Evolutionary conservation across 1,140 invertebrate species (phyloP).

Genomic region (Drosophila tsacasi): DNA sequence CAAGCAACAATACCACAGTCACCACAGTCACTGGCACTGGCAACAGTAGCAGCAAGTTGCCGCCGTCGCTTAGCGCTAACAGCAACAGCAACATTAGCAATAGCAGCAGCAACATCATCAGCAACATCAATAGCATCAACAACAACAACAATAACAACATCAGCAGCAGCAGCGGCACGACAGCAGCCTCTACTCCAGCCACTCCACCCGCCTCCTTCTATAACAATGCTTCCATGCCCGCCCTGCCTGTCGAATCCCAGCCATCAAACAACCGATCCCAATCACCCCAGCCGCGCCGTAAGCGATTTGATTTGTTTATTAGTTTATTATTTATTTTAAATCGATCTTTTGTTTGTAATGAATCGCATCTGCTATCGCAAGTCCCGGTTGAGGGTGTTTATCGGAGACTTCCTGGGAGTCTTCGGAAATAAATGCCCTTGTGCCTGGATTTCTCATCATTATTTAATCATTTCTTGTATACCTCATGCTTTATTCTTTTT

Average conservation of each 20-base stretch:
- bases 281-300: constrained; percentile 88
- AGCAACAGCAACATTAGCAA: constrained; percentile 40
- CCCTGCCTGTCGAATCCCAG: constrained; percentile 64
- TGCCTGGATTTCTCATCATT: background rate
- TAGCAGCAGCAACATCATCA: constrained; percentile 72
- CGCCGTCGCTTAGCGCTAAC: constrained; percentile 57
- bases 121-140: constrained; percentile 48
- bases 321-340: background rate
- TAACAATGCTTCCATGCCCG: constrained; percentile 62
- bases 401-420: background rate
- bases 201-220: constrained; percentile 39
- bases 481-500: background rate
- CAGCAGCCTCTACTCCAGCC: constrained; percentile 38
- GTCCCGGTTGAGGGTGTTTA: constrained; percentile 9
- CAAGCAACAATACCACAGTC: constrained; percentile 64
- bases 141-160: constrained; percentile 30
- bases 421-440: constrained; percentile 1
- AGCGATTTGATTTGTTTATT: constrained; percentile 78
- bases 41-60: constrained; percentile 53
- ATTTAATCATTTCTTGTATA: background rate
- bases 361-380: background rate
- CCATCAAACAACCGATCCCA: constrained; percentile 84
- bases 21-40: constrained; percentile 44
- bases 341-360: background rate
- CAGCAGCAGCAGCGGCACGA: constrained; percentile 31